A percentile compares a stretch with the other conserved stretches of the same genome.
Evolutionary conservation across 2,113 vertebrate species (phyloP).

Genomic region (Leptosomus discolor): DNA sequence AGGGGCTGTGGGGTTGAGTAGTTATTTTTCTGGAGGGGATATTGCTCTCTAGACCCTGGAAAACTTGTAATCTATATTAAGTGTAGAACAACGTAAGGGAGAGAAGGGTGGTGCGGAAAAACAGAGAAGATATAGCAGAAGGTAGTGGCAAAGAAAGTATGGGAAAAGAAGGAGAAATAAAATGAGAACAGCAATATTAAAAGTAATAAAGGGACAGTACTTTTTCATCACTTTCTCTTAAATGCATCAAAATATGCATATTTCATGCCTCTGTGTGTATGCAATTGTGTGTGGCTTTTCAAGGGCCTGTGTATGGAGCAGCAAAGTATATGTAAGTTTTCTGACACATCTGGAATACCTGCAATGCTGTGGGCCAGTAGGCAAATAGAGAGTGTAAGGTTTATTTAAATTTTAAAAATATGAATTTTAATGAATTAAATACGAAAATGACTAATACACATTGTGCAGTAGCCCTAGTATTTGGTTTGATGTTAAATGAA

Average conservation of each 20-base stretch:
- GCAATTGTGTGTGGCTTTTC: not conserved
- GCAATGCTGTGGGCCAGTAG: not conserved
- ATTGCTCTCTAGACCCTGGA: not conserved
- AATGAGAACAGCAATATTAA: not conserved
- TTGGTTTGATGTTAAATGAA: not conserved
- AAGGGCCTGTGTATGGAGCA: not conserved
- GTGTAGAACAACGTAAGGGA: not conserved
- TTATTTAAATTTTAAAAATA: slow-evolving; percentile 9
- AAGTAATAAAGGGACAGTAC: not conserved
- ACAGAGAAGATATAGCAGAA: not conserved
- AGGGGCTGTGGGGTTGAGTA: not conserved
- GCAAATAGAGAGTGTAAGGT: not conserved
- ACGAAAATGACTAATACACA: slow-evolving; percentile 47
- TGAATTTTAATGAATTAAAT: slow-evolving; percentile 37
- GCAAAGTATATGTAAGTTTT: not conserved
- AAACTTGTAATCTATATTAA: not conserved
- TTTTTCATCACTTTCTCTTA: not conserved
- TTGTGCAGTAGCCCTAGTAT: not conserved
- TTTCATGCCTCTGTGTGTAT: not conserved
- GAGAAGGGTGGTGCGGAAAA: not conserved
- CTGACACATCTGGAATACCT: not conserved
- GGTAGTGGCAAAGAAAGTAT: not conserved
- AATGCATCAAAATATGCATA: slow-evolving; percentile 34
- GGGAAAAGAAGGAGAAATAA: not conserved
- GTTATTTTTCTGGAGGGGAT: not conserved